Evolutionary conservation across 2,797 vertebrate species (phyloP).

Genomic region (Aselliscus stoliczkanus): DNA sequence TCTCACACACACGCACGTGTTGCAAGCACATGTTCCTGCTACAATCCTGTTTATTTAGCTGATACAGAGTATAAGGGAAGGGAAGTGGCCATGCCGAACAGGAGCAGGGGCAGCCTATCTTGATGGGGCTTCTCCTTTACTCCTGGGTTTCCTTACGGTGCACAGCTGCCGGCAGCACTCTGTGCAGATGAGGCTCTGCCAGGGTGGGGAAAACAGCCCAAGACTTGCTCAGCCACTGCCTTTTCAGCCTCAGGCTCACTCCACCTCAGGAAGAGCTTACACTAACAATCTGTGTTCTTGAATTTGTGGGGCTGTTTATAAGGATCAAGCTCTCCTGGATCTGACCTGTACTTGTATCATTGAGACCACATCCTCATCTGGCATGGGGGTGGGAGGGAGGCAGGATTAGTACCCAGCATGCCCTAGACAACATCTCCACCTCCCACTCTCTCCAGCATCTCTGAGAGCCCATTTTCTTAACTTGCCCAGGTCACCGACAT

Average conservation of each 20-base stretch:
- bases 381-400: no score
- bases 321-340: background rate
- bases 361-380: background rate
- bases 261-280: background rate
- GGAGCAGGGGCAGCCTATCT: background rate
- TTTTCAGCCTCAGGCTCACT: background rate
- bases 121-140: background rate
- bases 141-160: background rate
- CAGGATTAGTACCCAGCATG: background rate
- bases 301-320: background rate
- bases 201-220: background rate
- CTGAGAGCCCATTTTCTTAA: background rate
- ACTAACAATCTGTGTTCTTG: background rate
- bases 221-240: background rate
- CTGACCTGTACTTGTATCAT: background rate
- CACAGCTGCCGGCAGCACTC: background rate
- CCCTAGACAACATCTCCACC: background rate
- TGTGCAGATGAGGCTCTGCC: background rate
- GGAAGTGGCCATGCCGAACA: background rate
- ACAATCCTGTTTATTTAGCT: background rate
- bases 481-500: no score
- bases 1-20: fast-evolving
- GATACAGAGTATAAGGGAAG: background rate
- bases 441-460: background rate
- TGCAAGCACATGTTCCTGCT: fast-evolving